Percentiles rank a stretch among this genome's conserved stretches.
These are phyloP conservation scores for Taeniopygia guttata DNA, from an alignment of 2,797 vertebrate species.

Conservation along the genomic window DNA sequence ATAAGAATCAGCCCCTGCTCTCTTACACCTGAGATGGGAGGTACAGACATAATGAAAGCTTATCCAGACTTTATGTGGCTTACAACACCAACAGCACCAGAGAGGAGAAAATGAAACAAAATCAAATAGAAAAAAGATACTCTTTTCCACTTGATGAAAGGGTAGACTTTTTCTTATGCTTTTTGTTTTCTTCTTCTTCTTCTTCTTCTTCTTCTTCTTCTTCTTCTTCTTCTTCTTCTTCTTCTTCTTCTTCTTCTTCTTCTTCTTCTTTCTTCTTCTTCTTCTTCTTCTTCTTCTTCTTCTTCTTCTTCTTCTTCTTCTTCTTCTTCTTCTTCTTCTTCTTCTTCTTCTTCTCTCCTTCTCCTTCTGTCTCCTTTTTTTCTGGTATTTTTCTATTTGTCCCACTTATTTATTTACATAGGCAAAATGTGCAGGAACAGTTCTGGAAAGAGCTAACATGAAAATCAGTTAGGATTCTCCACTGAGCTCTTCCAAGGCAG, in stretches of 20 bases:
- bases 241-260: no score
- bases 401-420: background rate
- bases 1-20: background rate
- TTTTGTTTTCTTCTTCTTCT: no score
- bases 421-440: background rate
- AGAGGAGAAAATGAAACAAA: background rate
- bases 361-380: fast-evolving
- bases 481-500: background rate
- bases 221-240: background rate
- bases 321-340: no score
- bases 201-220: no score
- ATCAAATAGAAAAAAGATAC: background rate
- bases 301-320: background rate
- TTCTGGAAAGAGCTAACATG: background rate
- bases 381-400: background rate
- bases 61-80: background rate
- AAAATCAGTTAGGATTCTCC: background rate
- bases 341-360: background rate
- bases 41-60: background rate
- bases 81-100: background rate
- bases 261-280: background rate
- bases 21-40: background rate
- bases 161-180: fast-evolving
- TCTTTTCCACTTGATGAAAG: background rate
- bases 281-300: no score